Conservation (phyloP, 2,113 vertebrate species). For the Protomyctophum bolini region DNA sequence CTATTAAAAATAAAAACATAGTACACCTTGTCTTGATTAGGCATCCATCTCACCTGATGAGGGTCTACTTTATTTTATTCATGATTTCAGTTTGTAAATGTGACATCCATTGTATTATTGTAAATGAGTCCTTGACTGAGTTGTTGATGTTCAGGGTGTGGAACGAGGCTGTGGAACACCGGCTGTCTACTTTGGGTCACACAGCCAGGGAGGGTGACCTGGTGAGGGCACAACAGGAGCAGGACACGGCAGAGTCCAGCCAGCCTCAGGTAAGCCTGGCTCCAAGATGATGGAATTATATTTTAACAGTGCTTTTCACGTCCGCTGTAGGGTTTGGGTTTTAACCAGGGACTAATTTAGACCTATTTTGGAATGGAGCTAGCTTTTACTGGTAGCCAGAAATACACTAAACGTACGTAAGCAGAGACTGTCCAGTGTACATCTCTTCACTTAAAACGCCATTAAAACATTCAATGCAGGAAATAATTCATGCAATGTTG, state of each 20-base stretch:
- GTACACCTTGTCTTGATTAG: not conserved
- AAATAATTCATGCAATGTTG: not conserved
- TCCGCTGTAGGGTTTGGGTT: too few species aligned
- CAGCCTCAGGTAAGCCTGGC: slow-evolving; percentile 48
- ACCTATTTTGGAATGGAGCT: too few species aligned
- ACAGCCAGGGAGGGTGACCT: slow-evolving; percentile 86
- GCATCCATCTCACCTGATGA: not conserved
- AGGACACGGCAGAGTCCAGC: slow-evolving; percentile 31
- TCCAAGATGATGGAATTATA: not conserved
- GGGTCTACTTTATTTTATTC: not conserved
- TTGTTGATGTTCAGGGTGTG: slow-evolving; percentile 78
- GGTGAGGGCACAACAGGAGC: slow-evolving; percentile 69
- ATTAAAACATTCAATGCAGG: not conserved
- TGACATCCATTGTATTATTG: too few species aligned
- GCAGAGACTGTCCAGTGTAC: not conserved
- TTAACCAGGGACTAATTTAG: too few species aligned
- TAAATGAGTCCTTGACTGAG: not conserved
- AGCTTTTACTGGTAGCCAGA: not conserved
- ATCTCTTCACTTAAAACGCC: not conserved
- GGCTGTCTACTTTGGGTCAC: slow-evolving; percentile 82
- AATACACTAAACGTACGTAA: not conserved
- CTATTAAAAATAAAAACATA: too few species aligned
- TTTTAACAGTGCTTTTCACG: too few species aligned
- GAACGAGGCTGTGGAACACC: slow-evolving; percentile 87
- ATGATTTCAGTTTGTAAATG: too few species aligned